Percentiles rank a stretch among this genome's conserved stretches.
Conservation (phyloP, 2,797 vertebrate genomes). For the Eidolon dupreanum region DNA sequence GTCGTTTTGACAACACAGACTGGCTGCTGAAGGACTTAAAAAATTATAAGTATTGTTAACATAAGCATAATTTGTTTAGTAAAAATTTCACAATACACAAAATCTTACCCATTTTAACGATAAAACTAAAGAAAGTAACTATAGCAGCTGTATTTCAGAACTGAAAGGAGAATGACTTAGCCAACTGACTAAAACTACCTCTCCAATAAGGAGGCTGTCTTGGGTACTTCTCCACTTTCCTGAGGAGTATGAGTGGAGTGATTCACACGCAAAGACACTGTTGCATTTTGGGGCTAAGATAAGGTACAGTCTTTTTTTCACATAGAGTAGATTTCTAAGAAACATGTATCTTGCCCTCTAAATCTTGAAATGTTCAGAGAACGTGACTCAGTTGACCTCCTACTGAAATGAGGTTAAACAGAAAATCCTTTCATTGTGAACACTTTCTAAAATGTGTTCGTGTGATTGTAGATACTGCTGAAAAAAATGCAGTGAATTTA, state of each 20-base stretch:
- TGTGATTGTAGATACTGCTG: not conserved
- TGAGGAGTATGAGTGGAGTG: conserved; percentile 6
- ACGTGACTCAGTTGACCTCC: conserved; percentile 36
- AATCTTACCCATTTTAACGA: not conserved
- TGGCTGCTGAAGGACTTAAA: not conserved
- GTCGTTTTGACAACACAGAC: not conserved
- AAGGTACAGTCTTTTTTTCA: not conserved
- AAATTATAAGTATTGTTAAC: not conserved
- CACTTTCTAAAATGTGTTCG: not conserved
- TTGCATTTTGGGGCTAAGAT: not conserved
- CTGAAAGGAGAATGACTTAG: not conserved
- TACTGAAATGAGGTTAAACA: not conserved
- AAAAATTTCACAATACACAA: not conserved
- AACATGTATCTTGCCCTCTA: not conserved
- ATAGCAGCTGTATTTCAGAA: not conserved
- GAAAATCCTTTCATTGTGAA: conserved; percentile 12
- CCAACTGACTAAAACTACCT: not conserved
- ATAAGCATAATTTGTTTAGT: not conserved
- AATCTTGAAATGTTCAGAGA: conserved; percentile 22
- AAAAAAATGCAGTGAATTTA: not conserved
- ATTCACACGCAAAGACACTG: not conserved
- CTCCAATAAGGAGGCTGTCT: not conserved
- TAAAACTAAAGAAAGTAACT: not conserved
- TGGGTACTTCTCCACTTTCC: not conserved
- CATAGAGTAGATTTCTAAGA: conserved; percentile 34